phyloP scores from a whole-genome alignment of 1,140 invertebrate species.

The Lordiphosa stackelbergi region DNA sequence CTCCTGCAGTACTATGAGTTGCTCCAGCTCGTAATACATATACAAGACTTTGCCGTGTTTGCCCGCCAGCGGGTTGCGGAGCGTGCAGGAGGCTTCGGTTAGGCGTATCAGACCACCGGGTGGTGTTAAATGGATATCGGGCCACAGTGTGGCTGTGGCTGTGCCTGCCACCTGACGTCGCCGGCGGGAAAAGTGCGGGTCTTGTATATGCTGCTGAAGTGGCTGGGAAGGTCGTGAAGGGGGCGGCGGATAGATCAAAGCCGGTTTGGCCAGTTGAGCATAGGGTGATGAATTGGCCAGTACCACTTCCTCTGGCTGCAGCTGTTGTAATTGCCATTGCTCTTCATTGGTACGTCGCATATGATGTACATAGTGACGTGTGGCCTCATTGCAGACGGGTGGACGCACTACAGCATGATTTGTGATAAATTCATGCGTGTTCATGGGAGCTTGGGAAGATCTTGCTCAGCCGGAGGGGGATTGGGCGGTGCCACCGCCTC shows the following conservation, averaged over 20 bases:
- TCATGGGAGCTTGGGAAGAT: constrained; percentile 3
- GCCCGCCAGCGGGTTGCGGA: constrained; percentile 56
- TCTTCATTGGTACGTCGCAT: constrained; percentile 1
- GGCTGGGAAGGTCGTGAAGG: constrained; percentile 1
- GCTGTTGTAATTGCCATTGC: not conserved
- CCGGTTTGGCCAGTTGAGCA: constrained; percentile 13
- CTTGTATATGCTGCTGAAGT: not conserved
- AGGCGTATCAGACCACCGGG: constrained; percentile 38
- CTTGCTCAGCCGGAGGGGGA: not conserved
- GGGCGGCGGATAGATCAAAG: constrained; percentile 29
- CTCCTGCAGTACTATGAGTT: constrained; percentile 69
- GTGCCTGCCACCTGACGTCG: constrained; percentile 22
- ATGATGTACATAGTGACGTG: constrained; percentile 14
- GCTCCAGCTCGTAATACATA: constrained; percentile 68
- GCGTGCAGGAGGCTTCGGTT: constrained; percentile 11
- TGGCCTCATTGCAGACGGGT: constrained; percentile 12
- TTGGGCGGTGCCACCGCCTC: not conserved
- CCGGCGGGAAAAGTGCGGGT: constrained; percentile 32
- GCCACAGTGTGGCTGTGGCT: not conserved
- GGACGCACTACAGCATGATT: constrained; percentile 7
- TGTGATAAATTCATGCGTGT: constrained; percentile 11
- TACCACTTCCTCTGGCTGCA: not conserved
- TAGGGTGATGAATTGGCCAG: not conserved
- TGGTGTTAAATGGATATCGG: constrained; percentile 15
- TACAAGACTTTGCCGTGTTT: constrained; percentile 59